phyloP scores from a whole-genome alignment of 2,113 vertebrate genomes.

The Rana temporaria region DNA sequence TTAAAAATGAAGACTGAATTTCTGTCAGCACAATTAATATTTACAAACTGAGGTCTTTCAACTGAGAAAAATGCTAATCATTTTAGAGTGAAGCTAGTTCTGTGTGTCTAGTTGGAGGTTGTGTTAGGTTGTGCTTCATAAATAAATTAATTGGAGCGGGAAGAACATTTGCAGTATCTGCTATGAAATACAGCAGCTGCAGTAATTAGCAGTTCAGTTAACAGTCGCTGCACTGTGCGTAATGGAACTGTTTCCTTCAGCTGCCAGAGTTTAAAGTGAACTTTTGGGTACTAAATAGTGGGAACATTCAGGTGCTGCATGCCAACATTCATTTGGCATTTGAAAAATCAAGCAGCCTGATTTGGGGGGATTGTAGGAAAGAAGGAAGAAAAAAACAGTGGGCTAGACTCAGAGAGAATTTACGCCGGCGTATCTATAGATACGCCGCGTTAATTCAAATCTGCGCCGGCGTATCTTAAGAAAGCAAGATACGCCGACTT shows the following conservation, averaged over 20 bases:
- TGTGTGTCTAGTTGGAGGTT: not conserved
- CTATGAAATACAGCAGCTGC: not conserved
- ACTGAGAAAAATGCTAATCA: not conserved
- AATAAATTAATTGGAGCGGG: not conserved
- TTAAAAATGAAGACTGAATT: not conserved
- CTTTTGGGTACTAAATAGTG: not conserved
- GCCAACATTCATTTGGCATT: no score
- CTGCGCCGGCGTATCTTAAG: no score
- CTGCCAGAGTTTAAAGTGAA: not conserved
- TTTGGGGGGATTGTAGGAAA: no score
- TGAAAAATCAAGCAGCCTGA: no score
- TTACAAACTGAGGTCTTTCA: not conserved
- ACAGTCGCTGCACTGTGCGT: slow-evolving; percentile 12
- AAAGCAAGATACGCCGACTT: no score
- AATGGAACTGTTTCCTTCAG: not conserved
- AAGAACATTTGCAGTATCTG: not conserved
- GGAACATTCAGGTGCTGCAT: not conserved
- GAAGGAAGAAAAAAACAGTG: no score
- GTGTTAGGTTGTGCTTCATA: not conserved
- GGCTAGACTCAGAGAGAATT: no score
- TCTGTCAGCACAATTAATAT: not conserved
- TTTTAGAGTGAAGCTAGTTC: not conserved
- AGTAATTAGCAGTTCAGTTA: slow-evolving; percentile 18
- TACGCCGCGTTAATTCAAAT: no score
- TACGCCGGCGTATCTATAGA: no score